A percentile compares a stretch with the other conserved stretches of the same genome.
Conservation (phyloP, 1,140 invertebrate genomes). For the Drosophila triauraria region DNA sequence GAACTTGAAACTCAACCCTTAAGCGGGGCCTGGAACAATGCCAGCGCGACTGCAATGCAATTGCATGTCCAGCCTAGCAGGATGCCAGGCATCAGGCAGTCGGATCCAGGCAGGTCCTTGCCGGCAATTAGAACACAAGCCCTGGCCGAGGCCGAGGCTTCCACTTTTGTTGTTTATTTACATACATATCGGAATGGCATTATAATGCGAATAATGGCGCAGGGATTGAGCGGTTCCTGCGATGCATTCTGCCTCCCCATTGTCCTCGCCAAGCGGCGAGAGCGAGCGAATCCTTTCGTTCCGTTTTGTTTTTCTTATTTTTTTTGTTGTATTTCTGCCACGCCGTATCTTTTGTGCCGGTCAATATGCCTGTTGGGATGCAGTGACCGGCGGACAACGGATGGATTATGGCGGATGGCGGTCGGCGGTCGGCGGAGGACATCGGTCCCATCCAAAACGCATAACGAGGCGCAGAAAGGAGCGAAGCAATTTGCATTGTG, state of each 20-base stretch:
- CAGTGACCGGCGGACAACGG: conserved; percentile 44
- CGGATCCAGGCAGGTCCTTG: conserved; percentile 72
- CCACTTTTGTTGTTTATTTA: conserved; percentile 60
- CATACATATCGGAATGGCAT: conserved; percentile 78
- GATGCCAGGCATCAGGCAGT: conserved; percentile 61
- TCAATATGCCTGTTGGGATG: conserved; percentile 54
- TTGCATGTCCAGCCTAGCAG: conserved; percentile 81
- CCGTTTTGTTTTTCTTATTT: conserved; percentile 5
- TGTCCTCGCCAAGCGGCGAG: conserved; percentile 39
- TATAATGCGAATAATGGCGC: conserved; percentile 62
- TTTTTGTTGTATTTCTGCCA: conserved; percentile 24
- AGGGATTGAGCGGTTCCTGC: conserved; percentile 54
- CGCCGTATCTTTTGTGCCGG: conserved; percentile 68
- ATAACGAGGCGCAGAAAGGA: conserved; percentile 49
- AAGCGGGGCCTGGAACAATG: conserved; percentile 66
- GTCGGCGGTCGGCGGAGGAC: conserved; percentile 13
- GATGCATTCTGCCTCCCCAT: conserved; percentile 65
- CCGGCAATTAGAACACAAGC: conserved; percentile 72
- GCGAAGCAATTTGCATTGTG: conserved; percentile 58
- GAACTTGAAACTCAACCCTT: conserved; percentile 79
- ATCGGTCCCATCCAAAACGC: conserved; percentile 39
- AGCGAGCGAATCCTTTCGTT: conserved; percentile 26
- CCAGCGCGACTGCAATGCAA: conserved; percentile 69
- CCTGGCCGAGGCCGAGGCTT: conserved; percentile 26
- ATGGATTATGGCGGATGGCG: conserved; percentile 11